Percentiles rank a stretch among this genome's conserved stretches.
phyloP scores from a whole-genome alignment of 1,140 invertebrate species.

The Lordiphosa clarofinis region DNA sequence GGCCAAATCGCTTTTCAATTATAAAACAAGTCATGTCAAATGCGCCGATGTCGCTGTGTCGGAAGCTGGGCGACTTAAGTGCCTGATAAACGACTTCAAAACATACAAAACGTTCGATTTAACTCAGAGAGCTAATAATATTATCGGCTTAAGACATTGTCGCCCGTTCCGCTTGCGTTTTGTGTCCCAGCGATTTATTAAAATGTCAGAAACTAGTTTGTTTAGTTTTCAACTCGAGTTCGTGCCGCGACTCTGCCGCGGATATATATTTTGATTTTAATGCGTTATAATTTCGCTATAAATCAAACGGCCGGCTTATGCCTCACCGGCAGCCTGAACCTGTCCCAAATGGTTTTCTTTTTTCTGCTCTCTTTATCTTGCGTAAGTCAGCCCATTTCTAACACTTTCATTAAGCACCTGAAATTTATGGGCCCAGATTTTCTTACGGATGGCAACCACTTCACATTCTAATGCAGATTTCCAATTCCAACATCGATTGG shows the following conservation, averaged over 20 bases:
- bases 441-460: constrained; percentile 36
- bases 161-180: constrained; percentile 51
- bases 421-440: constrained; percentile 48
- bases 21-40: constrained; percentile 30
- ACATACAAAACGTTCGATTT: constrained; percentile 75
- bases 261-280: constrained; percentile 72
- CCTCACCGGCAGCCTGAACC: constrained; percentile 32
- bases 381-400: constrained; percentile 53
- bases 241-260: constrained; percentile 31
- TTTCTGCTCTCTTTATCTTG: too few species aligned
- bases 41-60: constrained; percentile 36
- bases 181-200: constrained; percentile 71
- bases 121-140: constrained; percentile 74
- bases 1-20: constrained; percentile 41
- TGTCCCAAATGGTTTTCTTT: constrained; percentile 24
- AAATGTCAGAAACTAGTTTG: constrained; percentile 74
- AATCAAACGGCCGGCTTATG: constrained; percentile 70
- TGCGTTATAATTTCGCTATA: constrained; percentile 77
- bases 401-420: constrained; percentile 57
- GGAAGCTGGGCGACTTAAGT: constrained; percentile 53
- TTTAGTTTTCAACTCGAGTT: constrained; percentile 28
- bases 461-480: constrained; percentile 69
- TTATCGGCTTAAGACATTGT: constrained; percentile 76
- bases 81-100: constrained; percentile 73
- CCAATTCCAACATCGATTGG: constrained; percentile 12